Conservation (phyloP, 2,888 invertebrate species). For the Cheiracanthium punctorium region DNA sequence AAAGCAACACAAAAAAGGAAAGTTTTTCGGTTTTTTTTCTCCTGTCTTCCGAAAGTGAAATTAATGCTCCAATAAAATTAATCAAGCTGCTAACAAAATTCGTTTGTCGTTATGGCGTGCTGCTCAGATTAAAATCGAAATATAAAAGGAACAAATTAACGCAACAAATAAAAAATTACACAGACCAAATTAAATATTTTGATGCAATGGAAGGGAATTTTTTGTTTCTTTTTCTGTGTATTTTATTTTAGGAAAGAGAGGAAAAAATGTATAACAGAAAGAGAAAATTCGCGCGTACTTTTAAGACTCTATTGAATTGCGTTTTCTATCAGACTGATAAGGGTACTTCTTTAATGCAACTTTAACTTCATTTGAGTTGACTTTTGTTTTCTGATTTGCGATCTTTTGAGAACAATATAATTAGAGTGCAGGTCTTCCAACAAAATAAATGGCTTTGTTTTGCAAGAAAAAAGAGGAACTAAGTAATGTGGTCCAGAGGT, state of each 20-base stretch:
- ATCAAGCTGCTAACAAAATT: neutral
- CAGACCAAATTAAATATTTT: constrained; percentile 4
- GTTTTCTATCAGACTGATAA: neutral
- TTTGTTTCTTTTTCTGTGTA: neutral
- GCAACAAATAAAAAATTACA: neutral
- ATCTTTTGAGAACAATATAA: neutral
- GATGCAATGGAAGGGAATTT: neutral
- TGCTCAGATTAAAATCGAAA: neutral
- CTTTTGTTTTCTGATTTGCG: neutral
- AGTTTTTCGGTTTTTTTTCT: too few species aligned
- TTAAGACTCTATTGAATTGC: neutral
- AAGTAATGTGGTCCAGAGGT: neutral
- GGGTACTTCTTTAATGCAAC: neutral
- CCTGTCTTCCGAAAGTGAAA: neutral
- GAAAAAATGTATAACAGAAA: neutral
- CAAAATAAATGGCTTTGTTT: neutral
- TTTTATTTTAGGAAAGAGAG: neutral
- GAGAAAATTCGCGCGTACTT: neutral
- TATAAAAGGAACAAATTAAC: constrained; percentile 2
- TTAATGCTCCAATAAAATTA: neutral
- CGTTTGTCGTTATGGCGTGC: neutral
- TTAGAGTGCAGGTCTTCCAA: neutral
- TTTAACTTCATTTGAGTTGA: neutral
- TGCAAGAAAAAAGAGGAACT: neutral
- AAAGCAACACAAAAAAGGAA: too few species aligned